Conservation (phyloP, 2,888 invertebrate species). For the Galeruca laticollis region DNA sequence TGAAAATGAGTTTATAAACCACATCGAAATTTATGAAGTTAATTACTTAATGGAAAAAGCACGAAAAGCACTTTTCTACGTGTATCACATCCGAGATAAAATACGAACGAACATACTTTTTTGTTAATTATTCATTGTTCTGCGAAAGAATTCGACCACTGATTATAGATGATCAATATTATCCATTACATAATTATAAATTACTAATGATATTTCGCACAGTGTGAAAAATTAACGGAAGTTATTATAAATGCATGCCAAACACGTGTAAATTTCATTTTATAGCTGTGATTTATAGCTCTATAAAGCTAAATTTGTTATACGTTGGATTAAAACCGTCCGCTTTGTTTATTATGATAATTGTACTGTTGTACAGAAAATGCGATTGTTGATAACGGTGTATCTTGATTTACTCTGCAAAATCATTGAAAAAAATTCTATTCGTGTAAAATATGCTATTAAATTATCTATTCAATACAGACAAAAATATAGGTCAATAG, state of each 20-base stretch:
- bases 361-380: background rate
- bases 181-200: conserved; percentile 54
- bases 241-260: conserved; percentile 56
- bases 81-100: conserved; percentile 44
- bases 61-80: conserved; percentile 36
- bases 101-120: conserved; percentile 48
- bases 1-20: conserved; percentile 15
- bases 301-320: conserved; percentile 57
- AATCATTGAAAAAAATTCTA: too few species aligned
- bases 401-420: background rate
- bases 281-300: conserved; percentile 58
- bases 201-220: conserved; percentile 56
- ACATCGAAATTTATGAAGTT: conserved; percentile 19
- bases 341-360: conserved; percentile 34
- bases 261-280: conserved; percentile 61
- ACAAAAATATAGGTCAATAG: too few species aligned
- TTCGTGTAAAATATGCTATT: too few species aligned
- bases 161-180: conserved; percentile 47
- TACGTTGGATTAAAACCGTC: conserved; percentile 50
- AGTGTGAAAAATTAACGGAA: conserved; percentile 60
- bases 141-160: too few species aligned
- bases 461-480: too few species aligned
- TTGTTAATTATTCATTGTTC: conserved; percentile 61
- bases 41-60: conserved; percentile 38
- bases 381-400: too few species aligned